Base-by-base conservation (phyloP, 2,113 vertebrate genomes). In the Tupaia tana region DNA sequence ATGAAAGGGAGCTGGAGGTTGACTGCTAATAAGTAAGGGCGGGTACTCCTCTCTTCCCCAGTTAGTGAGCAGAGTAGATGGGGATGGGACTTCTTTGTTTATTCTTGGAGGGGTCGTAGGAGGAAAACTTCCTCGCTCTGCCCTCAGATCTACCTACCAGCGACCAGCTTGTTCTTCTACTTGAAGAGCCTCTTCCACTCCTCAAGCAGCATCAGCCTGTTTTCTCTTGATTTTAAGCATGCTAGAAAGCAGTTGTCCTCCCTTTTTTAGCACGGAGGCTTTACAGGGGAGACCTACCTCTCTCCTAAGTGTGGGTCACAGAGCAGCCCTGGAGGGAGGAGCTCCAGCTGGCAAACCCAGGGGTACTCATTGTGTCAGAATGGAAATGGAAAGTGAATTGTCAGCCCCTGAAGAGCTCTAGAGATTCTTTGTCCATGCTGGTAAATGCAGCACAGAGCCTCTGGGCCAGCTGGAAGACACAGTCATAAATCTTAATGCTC, bases 231-330 rank as follows among this genome's bases (percentile, higher is more conserved):
- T 43, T 74, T 74, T 6, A 14, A 7, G 19, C 25, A 12, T 43
- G 43, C 27, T 6, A 74, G 67, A 27, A 70, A 61, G 67, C 29
- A 58, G 58, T 15, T 13, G 27, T 4, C 18, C 19, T 56, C 10
- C 31, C 64, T 29, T 43, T 54, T 66, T 63, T 71, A 20, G 24
- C 25, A 22, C 3, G 0, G 63, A 9, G 20, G 59, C 24, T 61
- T 29, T 81, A 3, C 31, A 16, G 20, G 43, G 69, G 16, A 61
- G n/a, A 59, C 10, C 61, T 29, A 15, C 0, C 0, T 5, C 10
- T 86, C 67, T 86, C 31, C 84, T 95, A 93, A 54, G 61, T 22
- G 56, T 81, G 18, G 77, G 58, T 22, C 24, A 14, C 24, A 63
- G 29, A 91, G 89, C 52, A 87, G 56, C 27, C 61, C 80, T 58